Base-by-base conservation (phyloP, 1,140 invertebrate genomes). In the Meloidogyne floridensis region DNA sequence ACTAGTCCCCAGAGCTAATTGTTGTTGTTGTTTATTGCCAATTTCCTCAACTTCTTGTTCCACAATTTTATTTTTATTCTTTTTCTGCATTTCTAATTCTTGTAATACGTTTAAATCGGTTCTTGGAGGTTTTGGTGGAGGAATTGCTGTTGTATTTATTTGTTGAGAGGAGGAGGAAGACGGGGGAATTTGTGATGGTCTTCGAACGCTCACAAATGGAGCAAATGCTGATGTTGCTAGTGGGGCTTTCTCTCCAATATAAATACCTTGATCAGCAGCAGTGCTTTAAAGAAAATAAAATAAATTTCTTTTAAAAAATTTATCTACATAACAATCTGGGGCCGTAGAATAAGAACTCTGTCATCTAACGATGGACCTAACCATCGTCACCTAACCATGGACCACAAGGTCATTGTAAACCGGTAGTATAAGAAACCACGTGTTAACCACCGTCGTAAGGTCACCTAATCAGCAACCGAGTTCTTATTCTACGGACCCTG, bases 201-300 rank as follows among this genome's bases (percentile, higher is more conserved):
- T 18, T 32, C 87, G 53, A 20, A 75, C 77, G 8, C 54, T 51
- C 5, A 69, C 65, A 53, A 70, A 32, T 51, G 72, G 72, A 72
- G 56, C 56, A 72, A 73, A 71, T 69, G 77, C 47, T 11, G 72
- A 47, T 13, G 82, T 71, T 32, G 71, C n/a, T 8, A 74, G 72
- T 15, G 83, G 47, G 15, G 54, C 74, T 53, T 78, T 83, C 80
- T 85, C 94, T 72, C 92, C 92, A 18, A 94, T 90, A 91, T 96
- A 96, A 20, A 96, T 93, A 53, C 93, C 84, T 72, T 84, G 81
- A 11, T 84, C 85, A 18, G 72, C 82, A 11, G 80, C 82, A 43
- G 76, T 81, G 59, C 77, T 79, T 32, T 54, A 47, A 47, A 47
- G 0, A 47, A 47, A 47, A 47, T 32, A 32, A 32, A 32, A 32